phyloP scores from a whole-genome alignment of 2,888 invertebrate genomes.

The Labia minor region DNA sequence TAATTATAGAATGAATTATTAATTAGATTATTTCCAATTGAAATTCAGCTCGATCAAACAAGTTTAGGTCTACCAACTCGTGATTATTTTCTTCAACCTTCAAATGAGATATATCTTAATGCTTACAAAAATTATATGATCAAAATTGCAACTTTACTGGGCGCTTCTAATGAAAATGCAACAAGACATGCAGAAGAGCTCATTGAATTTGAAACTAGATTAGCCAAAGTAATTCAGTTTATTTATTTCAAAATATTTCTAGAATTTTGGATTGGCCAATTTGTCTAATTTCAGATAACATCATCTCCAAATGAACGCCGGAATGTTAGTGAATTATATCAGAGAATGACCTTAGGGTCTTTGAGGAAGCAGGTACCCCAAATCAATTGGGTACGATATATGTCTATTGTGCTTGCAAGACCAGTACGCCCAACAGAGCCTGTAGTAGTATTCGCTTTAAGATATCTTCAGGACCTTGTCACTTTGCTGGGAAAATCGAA shows the following conservation, averaged over 20 bases:
- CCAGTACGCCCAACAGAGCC: conserved; percentile 50
- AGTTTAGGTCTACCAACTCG: conserved; percentile 60
- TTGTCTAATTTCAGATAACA: conserved; percentile 47
- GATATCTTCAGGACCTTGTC: conserved; percentile 58
- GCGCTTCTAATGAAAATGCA: conserved; percentile 53
- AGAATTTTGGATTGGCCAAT: no score
- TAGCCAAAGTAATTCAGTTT: conserved; percentile 45
- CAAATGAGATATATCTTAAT: conserved; percentile 53
- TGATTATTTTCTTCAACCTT: conserved; percentile 49
- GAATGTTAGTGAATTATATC: conserved; percentile 75
- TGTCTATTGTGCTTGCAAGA: conserved; percentile 55
- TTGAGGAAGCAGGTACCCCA: conserved; percentile 55
- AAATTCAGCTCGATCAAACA: conserved; percentile 72
- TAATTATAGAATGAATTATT: background rate
- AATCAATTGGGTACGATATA: conserved; percentile 61
- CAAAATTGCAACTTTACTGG: conserved; percentile 60
- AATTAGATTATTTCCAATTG: conserved; percentile 2
- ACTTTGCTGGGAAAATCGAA: conserved; percentile 42
- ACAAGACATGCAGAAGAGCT: conserved; percentile 56
- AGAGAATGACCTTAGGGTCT: conserved; percentile 61
- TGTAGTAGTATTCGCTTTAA: conserved; percentile 62
- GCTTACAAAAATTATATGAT: conserved; percentile 73
- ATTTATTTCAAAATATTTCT: background rate
- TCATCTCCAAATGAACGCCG: conserved; percentile 66
- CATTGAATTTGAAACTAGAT: conserved; percentile 65